Conservation (phyloP, 2,113 vertebrate genomes). For the Phyllostomus hastatus region DNA sequence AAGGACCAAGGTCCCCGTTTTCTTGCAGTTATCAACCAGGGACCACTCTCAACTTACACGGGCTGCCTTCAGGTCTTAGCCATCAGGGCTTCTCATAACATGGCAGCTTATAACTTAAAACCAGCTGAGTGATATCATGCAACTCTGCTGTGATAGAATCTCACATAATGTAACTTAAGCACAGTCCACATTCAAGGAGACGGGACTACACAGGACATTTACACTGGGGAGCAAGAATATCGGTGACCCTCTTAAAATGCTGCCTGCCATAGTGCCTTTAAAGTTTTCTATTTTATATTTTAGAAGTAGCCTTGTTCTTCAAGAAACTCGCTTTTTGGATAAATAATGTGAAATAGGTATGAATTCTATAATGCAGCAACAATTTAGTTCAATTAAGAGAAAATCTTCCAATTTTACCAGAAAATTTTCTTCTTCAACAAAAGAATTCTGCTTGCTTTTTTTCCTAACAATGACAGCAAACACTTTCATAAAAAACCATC, state of each 20-base stretch:
- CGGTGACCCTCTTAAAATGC: neutral
- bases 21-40: neutral
- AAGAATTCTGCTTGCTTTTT: neutral
- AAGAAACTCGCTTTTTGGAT: neutral
- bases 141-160: neutral
- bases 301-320: neutral
- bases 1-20: neutral
- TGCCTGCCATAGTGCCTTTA: neutral
- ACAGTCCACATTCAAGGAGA: neutral
- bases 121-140: neutral
- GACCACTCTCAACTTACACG: neutral
- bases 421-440: neutral
- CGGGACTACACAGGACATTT: fast-evolving
- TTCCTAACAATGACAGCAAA: neutral
- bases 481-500: neutral
- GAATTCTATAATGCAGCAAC: neutral
- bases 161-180: neutral
- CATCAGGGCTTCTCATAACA: neutral
- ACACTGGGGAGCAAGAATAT: neutral
- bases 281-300: neutral
- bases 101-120: neutral
- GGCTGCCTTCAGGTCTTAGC: neutral
- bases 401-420: neutral
- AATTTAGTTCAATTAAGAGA: neutral
- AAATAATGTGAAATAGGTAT: neutral